Evolutionary conservation across 2,113 vertebrate genomes (phyloP), one percentile per base, ranked within the genome.

Genomic region (Progne subis): DNA sequence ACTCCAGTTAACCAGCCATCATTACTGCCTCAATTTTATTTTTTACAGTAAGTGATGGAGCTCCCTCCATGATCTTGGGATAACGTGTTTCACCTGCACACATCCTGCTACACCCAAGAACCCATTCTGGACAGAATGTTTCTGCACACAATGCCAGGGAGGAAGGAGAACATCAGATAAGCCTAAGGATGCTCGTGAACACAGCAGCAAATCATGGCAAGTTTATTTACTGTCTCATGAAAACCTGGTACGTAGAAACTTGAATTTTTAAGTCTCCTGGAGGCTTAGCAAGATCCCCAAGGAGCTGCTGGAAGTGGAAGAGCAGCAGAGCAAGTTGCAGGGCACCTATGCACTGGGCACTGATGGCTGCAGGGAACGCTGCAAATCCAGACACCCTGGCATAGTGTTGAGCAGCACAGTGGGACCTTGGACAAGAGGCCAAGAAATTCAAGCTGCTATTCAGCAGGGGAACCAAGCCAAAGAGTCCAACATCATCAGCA

Each of bases 21-120:
- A 4, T n/a, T 69, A 49, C 13, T 8, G 6, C 24, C 14, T 57
- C 53, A 1, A 24, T 52, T 79, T 12, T 31, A 11, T 41, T 67
- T 18, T 41, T 72, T 55, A 47, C 32, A 50, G 32, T 0, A 0
- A 49, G 32, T 2, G 1, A 39, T 1, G 0, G 18, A 44, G 12
- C 5, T 78, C 12, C n/a, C 50, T 46, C 37, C 18, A 28, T 18
- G 29, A 6, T 11, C 39, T 28, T 3, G 1, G 14, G 8, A 77
- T 16, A 85, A 82, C n/a, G 39, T 43, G 26, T 32, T 79, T 71
- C 41, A 79, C 16, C 14, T 34, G 1, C 11, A 19, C 3, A 1
- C 3, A 11, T 61, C 50, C 34, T 29, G 5, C 32, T 9, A 25
- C 2, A 14, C 9, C 18, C 26, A 32, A 44, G 50, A 10, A 79